A percentile compares a stretch with the other conserved stretches of the same genome.
These are phyloP conservation scores for Bufo gargarizans DNA, from an alignment of 2,113 vertebrate species.

Conservation along the genomic window DNA sequence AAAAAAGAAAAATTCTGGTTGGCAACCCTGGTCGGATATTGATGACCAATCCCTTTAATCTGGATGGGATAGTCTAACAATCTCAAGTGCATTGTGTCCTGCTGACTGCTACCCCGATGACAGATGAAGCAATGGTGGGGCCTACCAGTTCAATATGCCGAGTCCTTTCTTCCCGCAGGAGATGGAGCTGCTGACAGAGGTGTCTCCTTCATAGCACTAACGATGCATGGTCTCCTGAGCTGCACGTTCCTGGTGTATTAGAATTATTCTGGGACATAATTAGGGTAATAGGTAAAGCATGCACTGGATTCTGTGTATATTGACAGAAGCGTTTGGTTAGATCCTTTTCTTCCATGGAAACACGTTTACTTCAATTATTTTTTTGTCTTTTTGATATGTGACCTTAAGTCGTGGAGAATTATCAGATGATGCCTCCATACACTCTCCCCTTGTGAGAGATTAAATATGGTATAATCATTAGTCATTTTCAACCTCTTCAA, in stretches of 20 bases:
- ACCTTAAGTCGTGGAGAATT: background rate
- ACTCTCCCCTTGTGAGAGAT: constrained; percentile 5
- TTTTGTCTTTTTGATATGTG: background rate
- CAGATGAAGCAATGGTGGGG: too few species aligned
- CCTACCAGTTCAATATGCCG: too few species aligned
- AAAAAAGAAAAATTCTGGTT: too few species aligned
- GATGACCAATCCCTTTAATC: too few species aligned
- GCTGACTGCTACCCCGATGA: too few species aligned
- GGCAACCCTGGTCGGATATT: too few species aligned
- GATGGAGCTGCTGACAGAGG: too few species aligned
- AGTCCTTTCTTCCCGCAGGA: too few species aligned
- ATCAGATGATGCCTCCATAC: background rate
- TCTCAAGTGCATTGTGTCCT: too few species aligned
- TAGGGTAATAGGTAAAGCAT: background rate
- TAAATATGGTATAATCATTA: constrained; percentile 44
- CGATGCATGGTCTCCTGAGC: background rate
- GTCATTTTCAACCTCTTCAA: constrained; percentile 52
- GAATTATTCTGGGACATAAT: background rate
- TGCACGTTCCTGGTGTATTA: background rate
- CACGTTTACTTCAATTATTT: background rate
- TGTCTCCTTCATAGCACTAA: background rate
- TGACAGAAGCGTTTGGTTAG: background rate
- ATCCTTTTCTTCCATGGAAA: background rate
- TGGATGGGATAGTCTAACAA: too few species aligned
- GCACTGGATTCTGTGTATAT: background rate